A percentile compares a stretch with the other conserved stretches of the same genome.
Conservation (phyloP, 2,888 invertebrate species). For the Himalopsyche tibetana region DNA sequence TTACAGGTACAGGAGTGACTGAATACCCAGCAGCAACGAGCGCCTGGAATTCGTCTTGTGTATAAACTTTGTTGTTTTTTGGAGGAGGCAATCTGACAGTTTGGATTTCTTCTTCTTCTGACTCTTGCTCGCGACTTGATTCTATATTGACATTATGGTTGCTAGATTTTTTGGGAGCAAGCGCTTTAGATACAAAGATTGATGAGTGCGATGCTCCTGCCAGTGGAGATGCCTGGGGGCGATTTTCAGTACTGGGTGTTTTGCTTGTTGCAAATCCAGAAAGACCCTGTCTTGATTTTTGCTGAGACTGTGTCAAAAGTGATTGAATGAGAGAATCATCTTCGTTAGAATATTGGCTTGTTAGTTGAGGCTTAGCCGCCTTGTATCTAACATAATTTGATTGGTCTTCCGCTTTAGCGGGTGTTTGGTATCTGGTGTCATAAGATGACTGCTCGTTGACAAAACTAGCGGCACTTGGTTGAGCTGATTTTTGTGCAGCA, state of each 20-base stretch:
- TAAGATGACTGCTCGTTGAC: slow-evolving; percentile 65
- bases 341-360: slow-evolving; percentile 55
- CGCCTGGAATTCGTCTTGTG: slow-evolving; percentile 76
- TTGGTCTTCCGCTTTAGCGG: slow-evolving; percentile 58
- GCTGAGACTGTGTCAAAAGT: slow-evolving; percentile 50
- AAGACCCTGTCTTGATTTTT: slow-evolving; percentile 59
- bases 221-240: slow-evolving; percentile 46
- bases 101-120: slow-evolving; percentile 61
- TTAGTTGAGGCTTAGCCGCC: slow-evolving; percentile 58
- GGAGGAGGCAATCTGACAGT: slow-evolving; percentile 74
- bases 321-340: slow-evolving; percentile 62
- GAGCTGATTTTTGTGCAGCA: slow-evolving; percentile 52
- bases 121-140: slow-evolving; percentile 45
- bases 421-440: slow-evolving; percentile 68
- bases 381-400: slow-evolving; percentile 59
- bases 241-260: slow-evolving; percentile 50
- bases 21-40: slow-evolving; percentile 75
- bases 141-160: slow-evolving; percentile 51
- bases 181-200: slow-evolving; percentile 63
- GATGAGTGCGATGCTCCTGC: slow-evolving; percentile 61
- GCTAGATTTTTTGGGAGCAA: slow-evolving; percentile 58
- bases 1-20: slow-evolving; percentile 75
- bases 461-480: slow-evolving; percentile 47
- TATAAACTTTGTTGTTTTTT: slow-evolving; percentile 75
- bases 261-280: slow-evolving; percentile 58